Conservation (phyloP, 2,888 invertebrate genomes). For the Actias luna region DNA sequence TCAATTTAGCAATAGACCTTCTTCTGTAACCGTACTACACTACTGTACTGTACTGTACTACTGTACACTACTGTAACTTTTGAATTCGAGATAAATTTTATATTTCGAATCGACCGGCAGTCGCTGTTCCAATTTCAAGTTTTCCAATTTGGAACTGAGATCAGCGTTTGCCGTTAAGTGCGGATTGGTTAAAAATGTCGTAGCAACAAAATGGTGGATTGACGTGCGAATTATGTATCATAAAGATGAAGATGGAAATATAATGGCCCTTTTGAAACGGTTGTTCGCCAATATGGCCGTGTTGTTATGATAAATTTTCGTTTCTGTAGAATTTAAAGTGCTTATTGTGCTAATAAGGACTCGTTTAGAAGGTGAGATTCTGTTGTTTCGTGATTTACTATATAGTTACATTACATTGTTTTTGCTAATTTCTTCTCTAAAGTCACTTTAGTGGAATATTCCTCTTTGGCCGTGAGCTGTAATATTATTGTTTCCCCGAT, state of each 20-base stretch:
- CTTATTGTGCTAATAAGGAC: conserved; percentile 46
- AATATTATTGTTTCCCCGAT: background rate
- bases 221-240: conserved; percentile 45
- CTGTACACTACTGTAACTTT: too few species aligned
- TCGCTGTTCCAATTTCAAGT: conserved; percentile 33
- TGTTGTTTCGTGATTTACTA: conserved; percentile 19
- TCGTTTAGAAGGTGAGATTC: conserved; percentile 56
- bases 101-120: background rate
- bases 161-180: background rate
- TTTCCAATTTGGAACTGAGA: background rate
- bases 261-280: conserved; percentile 44
- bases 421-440: background rate
- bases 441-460: background rate
- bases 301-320: conserved; percentile 36
- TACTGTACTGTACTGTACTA: too few species aligned
- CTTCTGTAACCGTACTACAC: conserved; percentile 34
- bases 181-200: background rate
- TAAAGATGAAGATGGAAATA: conserved; percentile 52
- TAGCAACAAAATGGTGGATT: conserved; percentile 59
- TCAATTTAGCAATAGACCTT: conserved; percentile 70
- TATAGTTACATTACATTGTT: background rate
- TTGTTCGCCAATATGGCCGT: conserved; percentile 75
- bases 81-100: background rate
- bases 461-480: background rate
- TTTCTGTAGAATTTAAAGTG: conserved; percentile 44